Percentiles rank a stretch among this genome's conserved stretches.
Conservation (phyloP, 2,113 vertebrate species). For the Rhea americana region DNA sequence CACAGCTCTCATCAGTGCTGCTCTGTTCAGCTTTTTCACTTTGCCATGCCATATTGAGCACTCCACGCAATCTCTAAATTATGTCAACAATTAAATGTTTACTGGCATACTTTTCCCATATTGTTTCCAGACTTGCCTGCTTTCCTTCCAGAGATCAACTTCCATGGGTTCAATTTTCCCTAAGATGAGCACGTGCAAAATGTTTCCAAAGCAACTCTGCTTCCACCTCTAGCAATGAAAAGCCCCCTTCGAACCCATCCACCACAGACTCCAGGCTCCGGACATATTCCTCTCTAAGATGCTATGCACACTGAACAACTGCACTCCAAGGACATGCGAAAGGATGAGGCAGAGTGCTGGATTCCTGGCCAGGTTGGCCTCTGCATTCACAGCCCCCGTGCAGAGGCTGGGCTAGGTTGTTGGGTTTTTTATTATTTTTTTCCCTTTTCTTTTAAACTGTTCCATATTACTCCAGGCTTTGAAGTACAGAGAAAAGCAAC, state of each 20-base stretch:
- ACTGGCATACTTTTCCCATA: slow-evolving; percentile 19
- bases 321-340: background rate
- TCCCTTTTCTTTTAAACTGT: slow-evolving; percentile 43
- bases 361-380: background rate
- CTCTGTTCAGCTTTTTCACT: background rate
- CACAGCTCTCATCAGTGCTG: background rate
- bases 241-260: background rate
- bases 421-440: background rate
- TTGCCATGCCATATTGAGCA: background rate
- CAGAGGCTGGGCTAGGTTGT: slow-evolving; percentile 22
- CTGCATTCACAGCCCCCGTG: background rate
- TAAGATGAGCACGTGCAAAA: background rate
- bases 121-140: background rate
- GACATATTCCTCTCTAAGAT: background rate
- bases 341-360: background rate
- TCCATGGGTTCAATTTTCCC: background rate
- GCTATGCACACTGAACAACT: background rate
- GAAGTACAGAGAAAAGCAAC: slow-evolving; percentile 73
- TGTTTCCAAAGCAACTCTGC: background rate
- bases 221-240: background rate
- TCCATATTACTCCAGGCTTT: slow-evolving; percentile 67
- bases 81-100: slow-evolving; percentile 56
- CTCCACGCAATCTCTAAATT: background rate
- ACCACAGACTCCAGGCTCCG: background rate
- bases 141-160: background rate